Conservation (phyloP, 2,888 invertebrate genomes). For the Oscheius sp. region DNA sequence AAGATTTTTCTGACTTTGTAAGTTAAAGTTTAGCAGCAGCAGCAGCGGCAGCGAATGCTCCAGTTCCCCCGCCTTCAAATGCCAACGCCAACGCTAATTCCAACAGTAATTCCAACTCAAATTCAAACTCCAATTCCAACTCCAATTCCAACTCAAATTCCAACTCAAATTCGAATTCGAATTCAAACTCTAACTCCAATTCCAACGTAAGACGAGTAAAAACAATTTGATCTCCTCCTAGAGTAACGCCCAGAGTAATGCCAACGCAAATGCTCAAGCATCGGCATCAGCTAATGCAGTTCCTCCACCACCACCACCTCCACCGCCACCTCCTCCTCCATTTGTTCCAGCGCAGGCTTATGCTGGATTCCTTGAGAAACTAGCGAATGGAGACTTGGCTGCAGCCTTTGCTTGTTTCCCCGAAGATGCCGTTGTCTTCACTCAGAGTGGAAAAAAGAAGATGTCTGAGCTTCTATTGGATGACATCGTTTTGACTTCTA, state of each 20-base stretch:
- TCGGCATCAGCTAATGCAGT: neutral
- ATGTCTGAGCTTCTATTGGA: slow-evolving; percentile 46
- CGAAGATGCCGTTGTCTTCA: slow-evolving; percentile 44
- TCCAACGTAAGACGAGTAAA: too few relatives aligned
- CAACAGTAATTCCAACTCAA: neutral
- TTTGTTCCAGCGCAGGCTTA: neutral
- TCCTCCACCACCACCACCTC: slow-evolving; percentile 3
- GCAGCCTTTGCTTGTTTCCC: slow-evolving; percentile 46
- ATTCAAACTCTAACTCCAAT: neutral
- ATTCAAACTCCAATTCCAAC: neutral
- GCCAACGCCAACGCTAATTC: neutral
- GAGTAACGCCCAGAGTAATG: neutral
- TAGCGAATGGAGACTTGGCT: neutral
- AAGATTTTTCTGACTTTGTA: too few relatives aligned
- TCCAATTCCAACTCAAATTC: neutral
- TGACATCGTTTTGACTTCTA: slow-evolving; percentile 44
- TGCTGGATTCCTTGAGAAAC: neutral
- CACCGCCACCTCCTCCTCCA: neutral
- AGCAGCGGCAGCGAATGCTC: neutral
- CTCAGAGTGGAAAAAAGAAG: slow-evolving; percentile 41
- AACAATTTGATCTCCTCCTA: too few relatives aligned
- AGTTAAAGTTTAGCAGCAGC: neutral
- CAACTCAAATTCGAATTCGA: neutral
- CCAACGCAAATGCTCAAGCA: neutral
- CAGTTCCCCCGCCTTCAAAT: too few relatives aligned